phyloP scores from a whole-genome alignment of 1,140 invertebrate species.

The Zophobas atratus region DNA sequence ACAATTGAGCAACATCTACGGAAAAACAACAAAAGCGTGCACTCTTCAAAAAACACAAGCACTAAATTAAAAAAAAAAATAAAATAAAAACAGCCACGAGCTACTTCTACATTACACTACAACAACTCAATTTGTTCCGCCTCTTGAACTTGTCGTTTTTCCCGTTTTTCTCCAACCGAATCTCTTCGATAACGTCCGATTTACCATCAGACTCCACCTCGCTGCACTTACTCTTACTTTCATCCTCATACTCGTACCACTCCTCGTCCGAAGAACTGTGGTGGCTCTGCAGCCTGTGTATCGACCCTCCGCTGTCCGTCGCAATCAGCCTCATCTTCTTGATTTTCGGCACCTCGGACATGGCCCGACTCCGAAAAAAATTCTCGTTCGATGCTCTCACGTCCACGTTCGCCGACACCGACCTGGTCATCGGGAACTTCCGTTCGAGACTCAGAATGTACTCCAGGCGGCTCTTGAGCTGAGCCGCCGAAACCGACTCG shows the following conservation, averaged over 20 bases:
- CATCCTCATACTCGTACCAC: conserved; percentile 60
- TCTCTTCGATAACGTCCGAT: not conserved
- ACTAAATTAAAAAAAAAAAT: conserved; percentile 16
- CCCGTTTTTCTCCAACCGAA: not conserved
- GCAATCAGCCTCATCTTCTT: conserved; percentile 49
- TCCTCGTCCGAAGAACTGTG: conserved; percentile 62
- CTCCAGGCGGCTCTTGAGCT: conserved; percentile 64
- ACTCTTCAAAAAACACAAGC: conserved; percentile 39
- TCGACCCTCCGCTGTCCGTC: conserved; percentile 42
- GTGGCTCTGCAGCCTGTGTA: conserved; percentile 57
- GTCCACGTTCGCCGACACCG: conserved; percentile 56
- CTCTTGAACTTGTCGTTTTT: conserved; percentile 5
- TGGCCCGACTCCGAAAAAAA: conserved; percentile 55
- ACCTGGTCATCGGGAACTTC: conserved; percentile 56
- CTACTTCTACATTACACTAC: conserved; percentile 28
- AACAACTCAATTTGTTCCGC: conserved; percentile 38
- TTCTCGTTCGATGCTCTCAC: conserved; percentile 39
- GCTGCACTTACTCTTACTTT: conserved; percentile 37
- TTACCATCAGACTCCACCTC: conserved; percentile 12
- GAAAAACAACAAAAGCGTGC: conserved; percentile 27
- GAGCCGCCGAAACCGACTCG: conserved; percentile 61
- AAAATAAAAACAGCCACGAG: conserved; percentile 32
- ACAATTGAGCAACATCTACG: conserved; percentile 39
- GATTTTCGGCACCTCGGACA: conserved; percentile 56
- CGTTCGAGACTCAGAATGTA: conserved; percentile 58